A percentile compares a stretch with the other conserved stretches of the same genome.
phyloP scores from a whole-genome alignment of 92 coral and sea anemone genomes.

The Galaxea fascicularis region DNA sequence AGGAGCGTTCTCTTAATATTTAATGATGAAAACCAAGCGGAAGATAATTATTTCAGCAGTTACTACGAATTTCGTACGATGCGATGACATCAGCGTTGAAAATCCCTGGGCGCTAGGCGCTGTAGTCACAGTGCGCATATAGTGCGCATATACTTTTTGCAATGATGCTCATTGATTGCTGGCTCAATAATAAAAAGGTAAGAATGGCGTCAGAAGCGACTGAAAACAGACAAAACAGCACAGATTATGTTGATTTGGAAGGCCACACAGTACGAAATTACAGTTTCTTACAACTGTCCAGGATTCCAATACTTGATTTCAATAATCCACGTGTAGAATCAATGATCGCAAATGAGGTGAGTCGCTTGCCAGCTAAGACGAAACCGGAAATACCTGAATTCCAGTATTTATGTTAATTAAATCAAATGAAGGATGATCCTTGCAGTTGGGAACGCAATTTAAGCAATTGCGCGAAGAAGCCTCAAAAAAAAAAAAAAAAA shows the following conservation, averaged over 20 bases:
- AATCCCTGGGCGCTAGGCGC: constrained; percentile 24
- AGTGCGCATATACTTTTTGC: not conserved
- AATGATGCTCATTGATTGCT: not conserved
- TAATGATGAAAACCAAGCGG: constrained; percentile 29
- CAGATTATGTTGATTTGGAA: constrained; percentile 54
- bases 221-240: constrained; percentile 23
- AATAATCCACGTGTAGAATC: constrained; percentile 80
- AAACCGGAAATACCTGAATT: not conserved
- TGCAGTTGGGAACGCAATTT: too few relatives aligned
- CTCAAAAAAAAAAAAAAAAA: too few relatives aligned
- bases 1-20: constrained; percentile 49
- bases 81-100: constrained; percentile 22
- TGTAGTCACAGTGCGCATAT: not conserved
- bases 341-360: constrained; percentile 80
- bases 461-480: too few relatives aligned
- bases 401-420: not conserved
- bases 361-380: not conserved
- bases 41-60: not conserved
- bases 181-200: not conserved
- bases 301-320: constrained; percentile 72
- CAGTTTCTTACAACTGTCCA: constrained; percentile 45
- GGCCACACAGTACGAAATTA: constrained; percentile 81
- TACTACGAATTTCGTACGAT: not conserved
- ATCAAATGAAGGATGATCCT: too few relatives aligned
- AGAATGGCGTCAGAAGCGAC: constrained; percentile 58